phyloP scores from a whole-genome alignment of 2,797 vertebrate genomes.

The Helostoma temminkii region DNA sequence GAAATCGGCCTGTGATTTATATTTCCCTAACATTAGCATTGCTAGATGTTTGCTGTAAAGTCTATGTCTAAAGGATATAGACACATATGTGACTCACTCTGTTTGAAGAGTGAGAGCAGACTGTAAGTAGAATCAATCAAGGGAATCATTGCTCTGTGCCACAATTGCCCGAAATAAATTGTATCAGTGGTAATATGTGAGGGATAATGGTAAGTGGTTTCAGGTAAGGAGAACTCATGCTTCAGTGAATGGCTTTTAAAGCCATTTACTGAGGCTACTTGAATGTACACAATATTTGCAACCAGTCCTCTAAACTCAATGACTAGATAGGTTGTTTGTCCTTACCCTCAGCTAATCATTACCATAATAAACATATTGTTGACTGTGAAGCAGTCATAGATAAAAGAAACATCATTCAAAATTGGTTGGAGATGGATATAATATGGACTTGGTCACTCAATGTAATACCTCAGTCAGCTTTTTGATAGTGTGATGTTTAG shows the following conservation, averaged over 20 bases:
- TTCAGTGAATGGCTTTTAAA: slow-evolving; percentile 59
- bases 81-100: slow-evolving; percentile 32
- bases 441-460: background rate
- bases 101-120: slow-evolving; percentile 44
- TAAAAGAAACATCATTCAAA: background rate
- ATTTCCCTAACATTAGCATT: slow-evolving; percentile 46
- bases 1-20: slow-evolving; percentile 23
- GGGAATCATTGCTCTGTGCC: slow-evolving; percentile 52
- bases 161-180: slow-evolving; percentile 52
- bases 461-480: background rate
- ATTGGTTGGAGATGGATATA: background rate
- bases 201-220: slow-evolving; percentile 49
- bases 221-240: slow-evolving; percentile 54
- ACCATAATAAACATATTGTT: background rate
- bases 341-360: background rate
- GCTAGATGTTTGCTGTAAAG: slow-evolving; percentile 35
- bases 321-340: background rate
- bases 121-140: slow-evolving; percentile 41
- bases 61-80: slow-evolving; percentile 21
- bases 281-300: slow-evolving; percentile 27
- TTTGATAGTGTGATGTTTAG: too few relatives aligned
- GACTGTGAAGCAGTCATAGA: background rate
- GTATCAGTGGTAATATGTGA: slow-evolving; percentile 65
- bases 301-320: background rate
- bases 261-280: slow-evolving; percentile 55